Evolutionary conservation across 1,140 invertebrate species (phyloP), one percentile per base, ranked within the genome.

Genomic region (Dreissena rostriformis): DNA sequence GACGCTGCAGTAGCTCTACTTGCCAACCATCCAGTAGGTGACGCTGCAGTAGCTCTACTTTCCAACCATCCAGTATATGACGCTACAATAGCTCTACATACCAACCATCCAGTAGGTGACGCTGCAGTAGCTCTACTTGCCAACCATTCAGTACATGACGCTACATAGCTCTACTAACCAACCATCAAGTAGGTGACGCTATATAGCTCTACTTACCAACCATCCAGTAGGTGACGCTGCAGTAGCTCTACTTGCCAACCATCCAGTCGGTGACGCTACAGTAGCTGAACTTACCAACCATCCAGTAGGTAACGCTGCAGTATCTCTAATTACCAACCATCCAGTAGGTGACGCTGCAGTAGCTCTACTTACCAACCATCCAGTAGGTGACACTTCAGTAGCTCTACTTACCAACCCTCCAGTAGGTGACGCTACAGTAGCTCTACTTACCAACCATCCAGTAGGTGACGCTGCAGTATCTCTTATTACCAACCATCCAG

Each of bases 391-490:
- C 72, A 26, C 28, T 19, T 51, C 29, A 71, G 39, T n/a, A n/a
- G n/a, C n/a, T 19, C 22, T 19, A n/a, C 67, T 84, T 77, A 84
- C 82, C 82, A 49, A 84, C 67, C 82, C 77, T 84, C 82, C 82
- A 84, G 67, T 84, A 84, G 10, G 39, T 55, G 10, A 84, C 72
- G 17, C 28, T 19, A 61, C 29, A 71, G 39, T n/a, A n/a, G n/a
- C n/a, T 19, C 22, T 19, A n/a, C 67, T 84, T 77, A 84, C 82
- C 82, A 49, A 84, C 67, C 82, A 84, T 84, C 82, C 82, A 84
- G 67, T 84, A 84, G 10, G 39, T 55, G 10, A 84, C 72, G 17
- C 28, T 19, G 61, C 29, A 71, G 39, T n/a, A n/a, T n/a, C n/a
- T 19, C 22, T 19, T 5, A 53, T 84, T 77, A 84, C 82, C 82